Evolutionary conservation across 2,797 vertebrate species (phyloP), one percentile per base, ranked within the genome.

Genomic region (Myoxocephalus aenaeus): DNA sequence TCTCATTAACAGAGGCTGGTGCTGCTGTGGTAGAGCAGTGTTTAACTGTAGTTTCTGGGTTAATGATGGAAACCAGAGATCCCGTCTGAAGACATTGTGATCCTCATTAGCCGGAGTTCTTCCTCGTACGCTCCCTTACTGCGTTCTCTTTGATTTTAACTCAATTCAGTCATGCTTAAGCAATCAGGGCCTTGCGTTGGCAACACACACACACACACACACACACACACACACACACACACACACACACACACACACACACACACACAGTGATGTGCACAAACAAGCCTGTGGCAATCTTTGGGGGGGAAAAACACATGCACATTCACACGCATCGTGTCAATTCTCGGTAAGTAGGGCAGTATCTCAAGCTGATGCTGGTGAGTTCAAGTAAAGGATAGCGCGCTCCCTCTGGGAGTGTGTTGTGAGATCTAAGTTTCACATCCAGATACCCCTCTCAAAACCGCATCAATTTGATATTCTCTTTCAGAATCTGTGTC

Each of bases 321-420:
- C 70, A 82, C 61, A 14, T 64, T 75, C 66, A 80, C 68, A 79
- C 29, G 25, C 75, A 77, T 58, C 5, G 65, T 58, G 79, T 67
- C 79, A 83, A 38, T 77, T 83, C n/a, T 5, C 78, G 63, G 86
- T 86, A 93, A 93, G 84, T 93, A 89, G 93, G 89, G 61, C 89
- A 92, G 86, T 84, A 81, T 93, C 75, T 88, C 86, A 67, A 69
- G 71, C 77, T 70, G 77, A 81, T 73, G 80, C 79, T 80, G 77
- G 25, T 40, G 67, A 84, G 90, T 93, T 93, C 87, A 85, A 70
- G 73, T 63, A 86, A 84, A 92, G 90, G 90, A 85, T 88, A 92
- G n/a, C 76, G 1, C 54, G 36, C 65, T 57, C 86, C 90, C 90
- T 89, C 57, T 78, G 92, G 92, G 90, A 90, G 79, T 68, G 73